Percentiles rank a stretch among this genome's conserved stretches.
Evolutionary conservation across 2,113 vertebrate genomes (phyloP).

Genomic region (Anhinga anhinga): DNA sequence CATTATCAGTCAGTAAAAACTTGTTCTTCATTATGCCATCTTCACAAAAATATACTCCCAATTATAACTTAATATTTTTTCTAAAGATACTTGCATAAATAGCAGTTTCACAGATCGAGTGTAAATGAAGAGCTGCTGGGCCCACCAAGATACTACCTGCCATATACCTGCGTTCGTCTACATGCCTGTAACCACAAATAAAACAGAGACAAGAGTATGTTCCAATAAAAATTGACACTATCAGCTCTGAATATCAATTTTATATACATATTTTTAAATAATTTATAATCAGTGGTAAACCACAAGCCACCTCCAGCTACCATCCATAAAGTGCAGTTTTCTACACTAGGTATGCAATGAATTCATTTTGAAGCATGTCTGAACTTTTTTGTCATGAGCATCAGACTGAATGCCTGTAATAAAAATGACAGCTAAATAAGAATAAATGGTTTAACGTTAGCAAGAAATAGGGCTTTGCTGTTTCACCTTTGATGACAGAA

Average conservation of each 20-base stretch:
- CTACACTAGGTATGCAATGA: slow-evolving; percentile 9
- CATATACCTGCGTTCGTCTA: not conserved
- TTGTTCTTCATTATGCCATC: not conserved
- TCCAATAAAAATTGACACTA: not conserved
- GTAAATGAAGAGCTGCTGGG: not conserved
- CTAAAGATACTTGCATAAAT: not conserved
- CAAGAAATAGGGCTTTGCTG: slow-evolving; percentile 57
- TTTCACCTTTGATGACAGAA: slow-evolving; percentile 72
- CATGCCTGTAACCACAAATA: not conserved
- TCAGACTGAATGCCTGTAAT: slow-evolving; percentile 69
- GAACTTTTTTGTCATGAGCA: slow-evolving; percentile 66
- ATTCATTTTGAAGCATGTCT: slow-evolving; percentile 61
- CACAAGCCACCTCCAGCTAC: slow-evolving; percentile 31
- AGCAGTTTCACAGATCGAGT: not conserved
- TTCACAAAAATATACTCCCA: not conserved
- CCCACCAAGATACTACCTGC: not conserved
- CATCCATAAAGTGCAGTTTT: slow-evolving; percentile 48
- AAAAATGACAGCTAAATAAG: slow-evolving; percentile 77
- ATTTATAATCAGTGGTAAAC: slow-evolving; percentile 16
- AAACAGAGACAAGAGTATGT: not conserved
- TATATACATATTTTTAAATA: not conserved
- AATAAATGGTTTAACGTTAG: slow-evolving; percentile 67
- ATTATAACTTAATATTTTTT: not conserved
- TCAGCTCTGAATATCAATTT: not conserved
- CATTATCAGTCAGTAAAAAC: not conserved